Evolutionary conservation across 2,797 vertebrate genomes (phyloP), one percentile per base, ranked within the genome.

Genomic region (Thaleichthys pacificus): DNA sequence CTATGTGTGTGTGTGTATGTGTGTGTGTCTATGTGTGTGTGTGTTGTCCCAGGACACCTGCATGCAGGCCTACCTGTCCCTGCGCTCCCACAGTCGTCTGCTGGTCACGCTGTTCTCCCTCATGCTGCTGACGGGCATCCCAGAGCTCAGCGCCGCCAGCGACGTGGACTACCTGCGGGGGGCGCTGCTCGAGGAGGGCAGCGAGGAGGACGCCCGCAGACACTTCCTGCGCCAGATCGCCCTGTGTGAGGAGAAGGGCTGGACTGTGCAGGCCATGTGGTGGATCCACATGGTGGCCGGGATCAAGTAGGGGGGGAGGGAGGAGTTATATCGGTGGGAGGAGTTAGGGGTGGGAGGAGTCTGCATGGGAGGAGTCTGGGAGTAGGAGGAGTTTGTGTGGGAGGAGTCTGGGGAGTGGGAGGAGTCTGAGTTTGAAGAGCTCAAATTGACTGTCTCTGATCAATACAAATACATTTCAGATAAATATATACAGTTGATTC

Each of bases 61-160:
- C 42, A 89, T 77, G 51, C 75, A 89, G 60, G 94, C 94, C 0
- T 95, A 94, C 84, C 86, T 94, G 57, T 90, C 89, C 0, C 87
- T 94, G 38, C 93, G 92, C 42, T 72, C 85, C 38, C 93, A 93
- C 84, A 93, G 92, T 2, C 88, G 71, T 0, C 87, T 94, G 71
- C 85, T 94, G 73, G 47, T 94, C 77, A 94, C 91, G 0, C 92
- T 94, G 3, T 94, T 93, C 89, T 93, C 92, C 71, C 90, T 94
- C 75, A 94, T 94, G 93, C 84, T 91, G 69, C 85, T 93, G 65
- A 94, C 93, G 0, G 93, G 94, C 32, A 94, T 95, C 72, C 92
- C 93, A 0, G 92, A 94, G 86, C 89, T 95, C 32, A 93, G 91
- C 3, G 77, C 87, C 0, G 79, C 90, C 1, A 86, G 91, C 73